Evolutionary conservation across 2,113 vertebrate genomes (phyloP).

Genomic region (Paralichthys olivaceus): DNA sequence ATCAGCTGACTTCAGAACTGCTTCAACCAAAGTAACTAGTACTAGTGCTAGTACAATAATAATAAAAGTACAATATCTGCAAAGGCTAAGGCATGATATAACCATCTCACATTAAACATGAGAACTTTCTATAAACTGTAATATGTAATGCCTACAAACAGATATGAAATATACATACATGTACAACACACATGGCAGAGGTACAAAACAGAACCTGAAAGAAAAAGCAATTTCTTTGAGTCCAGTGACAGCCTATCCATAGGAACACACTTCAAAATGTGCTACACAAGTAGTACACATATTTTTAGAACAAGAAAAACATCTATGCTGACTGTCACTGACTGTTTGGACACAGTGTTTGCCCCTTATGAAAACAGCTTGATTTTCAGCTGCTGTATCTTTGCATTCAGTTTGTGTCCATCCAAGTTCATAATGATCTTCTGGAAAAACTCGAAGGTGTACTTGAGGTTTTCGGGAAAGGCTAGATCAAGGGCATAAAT

Average conservation of each 20-base stretch:
- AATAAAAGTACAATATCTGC: no score
- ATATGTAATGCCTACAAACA: no score
- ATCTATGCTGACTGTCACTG: neutral
- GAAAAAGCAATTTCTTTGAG: neutral
- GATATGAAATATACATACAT: no score
- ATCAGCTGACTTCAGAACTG: no score
- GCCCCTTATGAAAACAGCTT: neutral
- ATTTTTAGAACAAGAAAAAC: neutral
- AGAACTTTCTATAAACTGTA: no score
- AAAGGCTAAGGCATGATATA: no score
- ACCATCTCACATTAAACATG: no score
- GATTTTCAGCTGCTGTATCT: neutral
- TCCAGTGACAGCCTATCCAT: neutral
- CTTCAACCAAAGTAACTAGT: no score
- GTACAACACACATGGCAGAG: no score
- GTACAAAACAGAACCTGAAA: neutral
- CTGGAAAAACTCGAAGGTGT: constrained; percentile 41
- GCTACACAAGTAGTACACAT: neutral
- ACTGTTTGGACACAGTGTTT: neutral
- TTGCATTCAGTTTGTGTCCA: neutral
- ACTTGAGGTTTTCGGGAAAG: constrained; percentile 32
- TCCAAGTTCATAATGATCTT: constrained; percentile 25
- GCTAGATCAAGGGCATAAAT: constrained; percentile 28
- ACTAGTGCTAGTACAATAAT: no score
- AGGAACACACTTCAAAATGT: neutral